phyloP scores from a whole-genome alignment of 1,140 invertebrate species.

The Pogonomyrmex barbatus region DNA sequence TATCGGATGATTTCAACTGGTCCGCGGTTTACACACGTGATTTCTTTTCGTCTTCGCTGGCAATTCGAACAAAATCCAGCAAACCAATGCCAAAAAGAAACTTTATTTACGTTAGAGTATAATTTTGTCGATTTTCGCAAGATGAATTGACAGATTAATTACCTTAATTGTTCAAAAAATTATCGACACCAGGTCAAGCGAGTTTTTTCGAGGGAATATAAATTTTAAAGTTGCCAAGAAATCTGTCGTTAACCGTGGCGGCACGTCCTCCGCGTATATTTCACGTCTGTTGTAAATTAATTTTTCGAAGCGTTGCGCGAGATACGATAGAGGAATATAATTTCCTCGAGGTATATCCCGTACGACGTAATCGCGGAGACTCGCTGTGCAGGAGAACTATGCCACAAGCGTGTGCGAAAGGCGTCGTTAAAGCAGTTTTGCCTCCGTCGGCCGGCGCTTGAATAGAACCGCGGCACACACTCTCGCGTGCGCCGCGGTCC shows the following conservation, averaged over 20 bases:
- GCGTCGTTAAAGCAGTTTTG: constrained; percentile 39
- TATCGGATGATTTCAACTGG: constrained; percentile 4
- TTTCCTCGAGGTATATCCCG: neutral
- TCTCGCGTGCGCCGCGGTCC: neutral
- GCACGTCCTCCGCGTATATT: neutral
- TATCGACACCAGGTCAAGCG: neutral
- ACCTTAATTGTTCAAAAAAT: constrained; percentile 1
- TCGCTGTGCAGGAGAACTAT: constrained; percentile 13
- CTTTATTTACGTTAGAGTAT: neutral
- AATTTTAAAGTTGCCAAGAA: neutral
- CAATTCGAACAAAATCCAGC: neutral
- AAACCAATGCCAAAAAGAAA: neutral
- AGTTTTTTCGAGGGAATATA: neutral
- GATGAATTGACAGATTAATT: neutral
- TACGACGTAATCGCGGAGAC: constrained; percentile 25
- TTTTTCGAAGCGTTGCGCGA: neutral
- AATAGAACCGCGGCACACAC: constrained; percentile 21
- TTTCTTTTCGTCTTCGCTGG: neutral
- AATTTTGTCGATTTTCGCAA: neutral
- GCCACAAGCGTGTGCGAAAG: constrained; percentile 14
- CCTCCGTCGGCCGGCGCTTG: neutral
- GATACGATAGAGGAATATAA: constrained; percentile 40
- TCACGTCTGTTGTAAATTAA: constrained; percentile 19
- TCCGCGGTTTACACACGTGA: neutral
- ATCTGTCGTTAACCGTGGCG: neutral